Percentiles rank a stretch among this genome's conserved stretches.
Conservation (phyloP, 2,888 invertebrate genomes). For the Octonoba sinensis region DNA sequence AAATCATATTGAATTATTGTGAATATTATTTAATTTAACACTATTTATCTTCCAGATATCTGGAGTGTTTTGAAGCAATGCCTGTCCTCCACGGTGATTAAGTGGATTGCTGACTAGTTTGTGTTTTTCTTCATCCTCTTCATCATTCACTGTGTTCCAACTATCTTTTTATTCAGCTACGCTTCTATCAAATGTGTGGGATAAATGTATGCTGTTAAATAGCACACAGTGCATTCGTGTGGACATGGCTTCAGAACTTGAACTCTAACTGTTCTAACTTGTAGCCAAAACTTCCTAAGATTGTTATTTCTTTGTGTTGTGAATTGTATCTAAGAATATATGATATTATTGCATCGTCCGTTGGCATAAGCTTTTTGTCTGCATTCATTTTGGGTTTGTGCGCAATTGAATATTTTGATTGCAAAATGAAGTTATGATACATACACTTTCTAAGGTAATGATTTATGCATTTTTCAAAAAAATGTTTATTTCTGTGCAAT, state of each 20-base stretch:
- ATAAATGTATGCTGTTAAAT: conserved; percentile 24
- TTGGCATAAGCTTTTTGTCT: conserved; percentile 31
- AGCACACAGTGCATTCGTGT: conserved; percentile 20
- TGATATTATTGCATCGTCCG: conserved; percentile 41
- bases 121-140: conserved; percentile 24
- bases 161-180: conserved; percentile 28
- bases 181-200: neutral
- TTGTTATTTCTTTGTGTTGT: conserved; percentile 51
- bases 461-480: neutral
- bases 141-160: conserved; percentile 42
- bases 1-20: no score
- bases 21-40: no score
- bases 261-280: conserved; percentile 54
- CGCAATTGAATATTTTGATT: conserved; percentile 17
- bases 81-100: conserved; percentile 32
- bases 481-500: conserved; percentile 6
- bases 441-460: no score
- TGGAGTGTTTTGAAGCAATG: conserved; percentile 61
- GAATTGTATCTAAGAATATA: conserved; percentile 47
- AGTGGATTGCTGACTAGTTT: conserved; percentile 30
- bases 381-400: conserved; percentile 38
- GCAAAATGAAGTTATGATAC: no score
- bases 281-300: conserved; percentile 52
- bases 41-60: conserved; percentile 32
- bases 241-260: conserved; percentile 59